A percentile compares a stretch with the other conserved stretches of the same genome.
phyloP scores from a whole-genome alignment of 2,797 vertebrate genomes.

The Trichosurus vulpecula region DNA sequence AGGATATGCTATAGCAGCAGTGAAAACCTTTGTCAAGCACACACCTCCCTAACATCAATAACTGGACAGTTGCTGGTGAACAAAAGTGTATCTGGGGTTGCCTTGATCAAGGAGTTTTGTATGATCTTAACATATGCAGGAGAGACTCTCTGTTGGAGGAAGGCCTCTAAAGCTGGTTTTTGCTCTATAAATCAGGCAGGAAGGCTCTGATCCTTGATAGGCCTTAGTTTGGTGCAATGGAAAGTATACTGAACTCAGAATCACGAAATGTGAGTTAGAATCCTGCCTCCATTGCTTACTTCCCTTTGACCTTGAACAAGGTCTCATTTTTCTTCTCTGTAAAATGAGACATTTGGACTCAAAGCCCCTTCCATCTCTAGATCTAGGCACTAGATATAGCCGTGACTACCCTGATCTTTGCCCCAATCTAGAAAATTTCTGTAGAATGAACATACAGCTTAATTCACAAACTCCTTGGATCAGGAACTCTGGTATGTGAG shows the following conservation, averaged over 20 bases:
- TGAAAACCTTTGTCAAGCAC: neutral
- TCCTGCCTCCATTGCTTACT: neutral
- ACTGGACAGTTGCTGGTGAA: neutral
- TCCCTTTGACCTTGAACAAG: neutral
- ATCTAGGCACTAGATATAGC: neutral
- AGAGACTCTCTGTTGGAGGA: neutral
- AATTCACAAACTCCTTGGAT: neutral
- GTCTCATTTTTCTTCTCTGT: neutral
- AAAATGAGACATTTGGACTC: neutral
- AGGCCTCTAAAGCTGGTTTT: neutral
- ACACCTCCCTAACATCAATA: neutral
- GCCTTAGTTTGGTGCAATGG: neutral
- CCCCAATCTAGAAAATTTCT: neutral
- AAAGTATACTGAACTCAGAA: neutral
- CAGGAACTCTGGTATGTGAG: neutral
- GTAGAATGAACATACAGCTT: neutral
- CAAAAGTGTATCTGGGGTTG: neutral
- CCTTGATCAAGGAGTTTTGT: neutral
- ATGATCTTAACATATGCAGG: neutral
- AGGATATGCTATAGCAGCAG: neutral
- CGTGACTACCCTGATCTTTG: neutral
- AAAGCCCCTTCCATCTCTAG: neutral
- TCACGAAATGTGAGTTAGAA: neutral
- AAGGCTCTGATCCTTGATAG: neutral
- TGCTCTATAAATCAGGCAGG: neutral